Evolutionary conservation across 92 coral and sea anemone species (phyloP), one percentile per base, ranked within the genome.

Genomic region (Chrysogorgia sp.): DNA sequence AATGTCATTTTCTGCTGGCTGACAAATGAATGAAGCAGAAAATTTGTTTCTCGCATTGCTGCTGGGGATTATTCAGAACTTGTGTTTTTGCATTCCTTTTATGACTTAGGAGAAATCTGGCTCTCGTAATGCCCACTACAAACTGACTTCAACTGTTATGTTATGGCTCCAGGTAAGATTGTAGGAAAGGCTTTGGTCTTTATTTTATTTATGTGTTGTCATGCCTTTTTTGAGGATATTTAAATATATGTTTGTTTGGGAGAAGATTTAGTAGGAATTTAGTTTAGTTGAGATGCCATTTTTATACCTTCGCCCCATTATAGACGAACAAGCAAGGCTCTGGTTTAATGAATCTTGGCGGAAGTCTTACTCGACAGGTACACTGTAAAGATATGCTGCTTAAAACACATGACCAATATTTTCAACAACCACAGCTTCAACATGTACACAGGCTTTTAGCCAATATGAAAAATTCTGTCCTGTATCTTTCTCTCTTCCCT

Each of bases 361-460:
- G 98, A 71, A 94, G 98, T 82, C 85, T 94, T 70, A 94, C 98
- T 2, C 89, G 98, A 67, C 98, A 94, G 97, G 98, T 94, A 62
- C 41, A 55, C n/a, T n/a, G n/a, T n/a, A n/a, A n/a, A n/a, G n/a
- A n/a, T n/a, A n/a, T n/a, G n/a, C n/a, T n/a, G n/a, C n/a, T n/a
- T n/a, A n/a, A n/a, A n/a, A n/a, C n/a, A n/a, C n/a, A n/a, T n/a
- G n/a, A n/a, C n/a, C n/a, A n/a, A n/a, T n/a, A n/a, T n/a, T n/a
- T n/a, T n/a, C n/a, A n/a, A n/a, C n/a, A n/a, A n/a, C n/a, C n/a
- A n/a, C n/a, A n/a, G n/a, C n/a, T n/a, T n/a, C n/a, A n/a, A 63
- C 34, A n/a, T 29, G 34, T 22, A 15, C 22, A 29, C 37, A 30
- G 45, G 34, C 14, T 59, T 41, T 23, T 20, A 34, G 8, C 34